Base-by-base conservation (phyloP, 2,888 invertebrate species). In the Nomada ruficornis region DNA sequence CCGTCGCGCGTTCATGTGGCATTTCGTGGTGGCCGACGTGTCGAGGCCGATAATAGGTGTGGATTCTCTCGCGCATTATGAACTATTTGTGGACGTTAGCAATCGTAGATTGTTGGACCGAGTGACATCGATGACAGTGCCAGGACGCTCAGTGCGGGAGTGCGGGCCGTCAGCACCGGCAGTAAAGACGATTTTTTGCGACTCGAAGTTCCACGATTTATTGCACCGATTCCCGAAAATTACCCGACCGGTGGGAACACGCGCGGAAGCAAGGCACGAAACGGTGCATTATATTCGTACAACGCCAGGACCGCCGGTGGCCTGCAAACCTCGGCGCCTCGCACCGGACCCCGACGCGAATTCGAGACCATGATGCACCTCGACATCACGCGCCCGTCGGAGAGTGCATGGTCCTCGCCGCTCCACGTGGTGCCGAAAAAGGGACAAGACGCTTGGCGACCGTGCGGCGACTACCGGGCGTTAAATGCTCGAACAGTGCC, bases 1-100 rank as follows among this genome's bases (percentile, higher is more conserved):
- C 10, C 54, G 65, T 13, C 65, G 65, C 0, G 65, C 52, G 11
- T 67, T 67, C 5, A 29, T 4, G 5, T 67, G 54, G 54, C 3
- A 54, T 0, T 67, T 54, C 13, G 54, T 67, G 1, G 13, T 67
- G 10, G 65, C 65, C n/a, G 69, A 69, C 20, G 69, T 69, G 1
- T 55, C 69, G 1, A 55, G 18, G 2, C 44, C 57, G 26, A 26
- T 5, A 29, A 29, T 29, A 29, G 29, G 29, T 3, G 29, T 29
- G 29, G 29, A 29, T 29, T 29, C 0, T 29, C 29, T 29, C 29
- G 29, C 29, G 29, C 29, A 29, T 29, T 29, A 29, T 29, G 29
- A 29, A 29, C 29, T 29, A 3, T 0, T 29, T 2, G 23, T 57
- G n/a, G 64, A 64, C 18, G 64, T 50, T 1, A 11, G 64, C 2